Base-by-base conservation (phyloP, 2,888 invertebrate species). In the Meiosimyza platycephala region DNA sequence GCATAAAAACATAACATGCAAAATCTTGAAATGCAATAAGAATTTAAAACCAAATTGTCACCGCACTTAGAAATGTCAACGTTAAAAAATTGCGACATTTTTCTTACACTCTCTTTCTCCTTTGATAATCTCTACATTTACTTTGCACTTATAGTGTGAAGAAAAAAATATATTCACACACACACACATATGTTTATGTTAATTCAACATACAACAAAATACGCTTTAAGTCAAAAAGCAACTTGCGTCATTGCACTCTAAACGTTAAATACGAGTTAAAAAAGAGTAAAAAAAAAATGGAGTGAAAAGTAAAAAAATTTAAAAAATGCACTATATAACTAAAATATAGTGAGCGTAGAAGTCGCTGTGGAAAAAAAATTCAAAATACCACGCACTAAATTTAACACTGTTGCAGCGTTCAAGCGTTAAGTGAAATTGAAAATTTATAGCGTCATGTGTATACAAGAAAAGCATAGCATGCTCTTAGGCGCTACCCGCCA, bases 181-280 rank as follows among this genome's bases (percentile, higher is more conserved):
- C 16, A 28, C 66, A 52, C 15, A 40, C 64, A 48, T 64, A 50
- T 40, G 66, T 66, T 54, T 66, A 55, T 66, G 66, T 33, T 54
- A 55, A 55, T 66, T 52, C 54, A 64, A 64, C 65, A 18, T 33
- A 63, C 59, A 64, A 48, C 28, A 55, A 66, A 66, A 52, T 55
- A 47, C 55, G 40, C 33, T 11, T 28, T 28, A 65, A 50, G 16
- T 18, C 48, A 15, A 11, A 50, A n/a, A 54, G 40, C 33, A 52
- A 52, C 66, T 40, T 54, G 52, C 66, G 55, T 55, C 66, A 66
- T 66, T 66, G 66, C 66, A 55, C 66, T 55, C 33, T 40, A 54
- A 18, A 16, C 48, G 63, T 51, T 12, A 51, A 65, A 28, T 13
- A 62, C 47, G 13, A 51, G 48, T 4, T 2, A 22, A 22, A 22